Evolutionary conservation across 2,888 invertebrate genomes (phyloP).

Genomic region (Flexamia atlantica): DNA sequence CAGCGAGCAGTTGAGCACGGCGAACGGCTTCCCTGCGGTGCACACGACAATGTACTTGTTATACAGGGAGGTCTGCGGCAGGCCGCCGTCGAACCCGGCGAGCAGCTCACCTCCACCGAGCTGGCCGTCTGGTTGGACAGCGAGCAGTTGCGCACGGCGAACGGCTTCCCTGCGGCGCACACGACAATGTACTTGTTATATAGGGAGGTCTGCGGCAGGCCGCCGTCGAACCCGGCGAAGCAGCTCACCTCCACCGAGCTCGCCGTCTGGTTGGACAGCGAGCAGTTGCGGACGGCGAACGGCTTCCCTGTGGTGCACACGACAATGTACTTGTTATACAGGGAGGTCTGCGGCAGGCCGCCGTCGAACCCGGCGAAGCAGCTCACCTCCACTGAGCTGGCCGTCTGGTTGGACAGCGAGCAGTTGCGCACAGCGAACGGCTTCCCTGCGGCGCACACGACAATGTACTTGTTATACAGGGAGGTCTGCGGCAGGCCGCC

Average conservation of each 20-base stretch:
- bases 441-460: too few species aligned
- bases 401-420: too few species aligned
- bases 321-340: too few species aligned
- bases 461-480: too few species aligned
- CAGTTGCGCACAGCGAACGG: too few species aligned
- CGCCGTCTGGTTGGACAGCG: constrained; percentile 90
- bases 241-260: constrained; percentile 90
- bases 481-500: constrained; percentile 93
- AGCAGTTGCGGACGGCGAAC: constrained; percentile 90
- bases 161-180: constrained; percentile 84
- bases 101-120: constrained; percentile 89
- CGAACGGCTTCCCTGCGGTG: too few species aligned
- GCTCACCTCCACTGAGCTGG: too few species aligned
- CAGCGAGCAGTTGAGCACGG: too few species aligned
- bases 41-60: too few species aligned
- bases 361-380: too few species aligned
- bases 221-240: constrained; percentile 92
- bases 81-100: constrained; percentile 92
- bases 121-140: constrained; percentile 91
- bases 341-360: too few species aligned
- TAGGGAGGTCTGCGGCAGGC: constrained; percentile 91
- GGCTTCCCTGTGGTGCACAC: constrained; percentile 83
- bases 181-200: constrained; percentile 82
- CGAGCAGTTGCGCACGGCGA: constrained; percentile 90
- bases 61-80: constrained; percentile 91